Conservation (phyloP, 2,113 vertebrate species). For the cat (Felis catus) region DNA sequence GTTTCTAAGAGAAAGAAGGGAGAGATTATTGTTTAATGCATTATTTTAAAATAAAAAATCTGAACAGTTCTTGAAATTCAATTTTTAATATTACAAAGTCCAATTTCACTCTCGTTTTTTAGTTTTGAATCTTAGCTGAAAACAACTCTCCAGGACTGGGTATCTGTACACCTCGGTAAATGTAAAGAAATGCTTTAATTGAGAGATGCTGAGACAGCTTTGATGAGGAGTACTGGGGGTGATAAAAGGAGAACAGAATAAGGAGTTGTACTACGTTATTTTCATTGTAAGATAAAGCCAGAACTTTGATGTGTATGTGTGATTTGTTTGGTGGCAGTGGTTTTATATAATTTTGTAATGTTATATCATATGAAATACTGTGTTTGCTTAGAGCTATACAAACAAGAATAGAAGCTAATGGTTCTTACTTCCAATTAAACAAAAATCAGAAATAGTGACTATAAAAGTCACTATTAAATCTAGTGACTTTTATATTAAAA, state of each 20-base stretch:
- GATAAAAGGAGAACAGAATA: not conserved
- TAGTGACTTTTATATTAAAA: not conserved
- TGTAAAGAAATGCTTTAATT: not conserved
- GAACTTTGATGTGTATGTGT: not conserved
- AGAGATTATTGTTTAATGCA: not conserved
- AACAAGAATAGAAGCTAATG: not conserved
- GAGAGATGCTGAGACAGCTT: not conserved
- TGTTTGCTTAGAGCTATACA: not conserved
- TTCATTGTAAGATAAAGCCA: not conserved
- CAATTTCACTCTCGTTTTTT: not conserved
- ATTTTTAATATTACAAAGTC: not conserved
- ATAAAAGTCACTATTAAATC: not conserved
- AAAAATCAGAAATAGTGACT: not conserved
- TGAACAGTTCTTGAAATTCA: not conserved
- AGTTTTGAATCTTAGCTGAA: not conserved
- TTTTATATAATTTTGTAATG: not conserved
- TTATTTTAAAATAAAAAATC: not conserved
- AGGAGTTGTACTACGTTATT: not conserved
- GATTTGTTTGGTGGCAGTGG: not conserved
- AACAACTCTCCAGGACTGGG: not conserved
- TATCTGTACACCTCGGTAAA: not conserved
- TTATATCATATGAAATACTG: not conserved
- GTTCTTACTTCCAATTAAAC: not conserved
- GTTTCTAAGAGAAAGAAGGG: not conserved
- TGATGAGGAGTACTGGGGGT: not conserved